phyloP scores from a whole-genome alignment of 2,113 vertebrate species.

The Myotis brandtii region DNA sequence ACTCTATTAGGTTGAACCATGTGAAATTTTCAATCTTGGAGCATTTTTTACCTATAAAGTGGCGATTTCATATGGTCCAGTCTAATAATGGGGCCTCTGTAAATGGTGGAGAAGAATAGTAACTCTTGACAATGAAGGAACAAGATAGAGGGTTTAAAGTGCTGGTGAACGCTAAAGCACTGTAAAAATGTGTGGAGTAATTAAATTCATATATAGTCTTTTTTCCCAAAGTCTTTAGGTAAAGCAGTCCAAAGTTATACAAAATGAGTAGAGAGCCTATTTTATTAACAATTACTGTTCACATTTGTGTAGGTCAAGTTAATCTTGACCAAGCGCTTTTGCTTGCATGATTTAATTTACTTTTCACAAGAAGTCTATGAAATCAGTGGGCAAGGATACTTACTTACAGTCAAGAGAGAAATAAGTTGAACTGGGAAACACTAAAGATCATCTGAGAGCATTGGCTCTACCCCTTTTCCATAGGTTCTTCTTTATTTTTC shows the following conservation, averaged over 20 bases:
- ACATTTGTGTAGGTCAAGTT: not conserved
- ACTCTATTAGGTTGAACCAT: not conserved
- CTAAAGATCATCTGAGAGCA: not conserved
- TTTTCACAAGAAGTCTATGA: not conserved
- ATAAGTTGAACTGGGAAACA: not conserved
- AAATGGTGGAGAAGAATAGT: not conserved
- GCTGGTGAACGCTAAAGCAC: not conserved
- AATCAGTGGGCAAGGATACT: not conserved
- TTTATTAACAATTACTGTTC: not conserved
- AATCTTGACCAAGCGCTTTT: conserved; percentile 26
- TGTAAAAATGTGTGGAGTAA: not conserved
- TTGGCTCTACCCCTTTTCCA: not conserved
- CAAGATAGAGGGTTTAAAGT: not conserved
- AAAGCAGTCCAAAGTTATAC: not conserved
- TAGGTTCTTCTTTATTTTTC: conserved; percentile 30
- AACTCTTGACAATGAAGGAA: not conserved
- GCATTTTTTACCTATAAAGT: not conserved
- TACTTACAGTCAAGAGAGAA: not conserved
- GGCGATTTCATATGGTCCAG: not conserved
- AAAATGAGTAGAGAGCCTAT: not conserved
- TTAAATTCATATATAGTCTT: not conserved
- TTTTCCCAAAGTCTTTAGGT: not conserved
- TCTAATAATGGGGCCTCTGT: not conserved
- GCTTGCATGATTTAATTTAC: conserved; percentile 16
- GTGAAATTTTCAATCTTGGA: not conserved